Evolutionary conservation across 2,888 invertebrate genomes (phyloP), one percentile per base, ranked within the genome.

Genomic region (Gymnocheta viridis): DNA sequence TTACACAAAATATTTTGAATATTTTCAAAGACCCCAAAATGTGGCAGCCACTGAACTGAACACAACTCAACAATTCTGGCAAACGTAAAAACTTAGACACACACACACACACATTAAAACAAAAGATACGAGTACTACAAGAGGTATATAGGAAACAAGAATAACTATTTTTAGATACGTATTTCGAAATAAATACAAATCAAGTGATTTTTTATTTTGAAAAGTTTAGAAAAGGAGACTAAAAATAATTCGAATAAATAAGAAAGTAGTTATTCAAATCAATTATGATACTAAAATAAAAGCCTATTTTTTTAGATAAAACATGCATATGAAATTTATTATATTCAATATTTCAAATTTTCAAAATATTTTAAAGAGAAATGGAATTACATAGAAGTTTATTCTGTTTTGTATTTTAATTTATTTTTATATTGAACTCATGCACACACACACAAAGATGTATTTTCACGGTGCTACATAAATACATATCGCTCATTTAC

Each of bases 191-290:
- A 44, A 24, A 64, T 0, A 17, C 27, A 64, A 29, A 1, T 2
- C 35, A 62, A 81, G 67, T 73, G 73, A 81, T 74, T 67, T 74
- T 60, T 60, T 62, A 74, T 22, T 58, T 6, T 17, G 14, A 14
- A 62, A n/a, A 17, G n/a, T 2, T 27, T 44, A 2, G 5, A 5
- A 2, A 64, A 9, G 10, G 6, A 19, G 24, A 35, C n/a, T 14
- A 56, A 38, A 51, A 32, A 51, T 69, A 51, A 29, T 38, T 76
- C 41, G 27, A 14, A 24, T 7, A 38, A 70, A 62, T n/a, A 70
- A 22, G 41, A 69, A 47, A 47, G 32, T 54, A 19, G 4, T 47
- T 47, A 4, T 41, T 41, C 4, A n/a, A 14, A 27, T 17, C 56
- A 7, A 58, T 17, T 32, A 60, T 9, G 2, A 12, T 22, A 24